These are phyloP conservation scores for Bombus soroeensis DNA, from an alignment of 1,140 invertebrate species.

Conservation along the genomic window DNA sequence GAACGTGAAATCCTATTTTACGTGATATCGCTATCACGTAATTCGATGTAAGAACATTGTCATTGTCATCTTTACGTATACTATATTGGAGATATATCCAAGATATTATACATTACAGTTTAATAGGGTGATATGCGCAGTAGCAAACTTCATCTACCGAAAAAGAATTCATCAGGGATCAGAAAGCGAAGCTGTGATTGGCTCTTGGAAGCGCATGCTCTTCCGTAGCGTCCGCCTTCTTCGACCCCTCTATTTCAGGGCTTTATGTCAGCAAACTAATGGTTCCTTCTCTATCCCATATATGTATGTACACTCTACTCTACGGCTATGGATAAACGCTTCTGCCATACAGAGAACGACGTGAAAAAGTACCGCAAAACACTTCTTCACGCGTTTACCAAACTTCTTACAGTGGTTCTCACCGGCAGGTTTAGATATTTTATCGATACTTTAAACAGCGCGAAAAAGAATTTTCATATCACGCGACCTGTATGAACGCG, in stretches of 20 bases:
- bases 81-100: neutral
- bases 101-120: neutral
- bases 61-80: neutral
- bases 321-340: conserved; percentile 68
- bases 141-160: conserved; percentile 43
- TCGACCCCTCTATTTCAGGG: conserved; percentile 64
- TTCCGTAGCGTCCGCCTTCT: conserved; percentile 62
- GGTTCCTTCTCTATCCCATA: conserved; percentile 63
- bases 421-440: neutral
- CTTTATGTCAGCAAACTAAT: conserved; percentile 71
- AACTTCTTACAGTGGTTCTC: conserved; percentile 63
- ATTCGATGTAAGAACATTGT: conserved; percentile 38
- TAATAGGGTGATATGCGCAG: conserved; percentile 56
- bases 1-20: neutral
- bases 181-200: conserved; percentile 57
- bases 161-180: conserved; percentile 58
- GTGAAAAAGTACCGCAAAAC: conserved; percentile 72
- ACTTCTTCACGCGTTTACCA: conserved; percentile 69
- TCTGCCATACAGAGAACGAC: conserved; percentile 61
- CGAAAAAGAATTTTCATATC: too few species aligned
- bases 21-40: neutral
- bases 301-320: conserved; percentile 15
- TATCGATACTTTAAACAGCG: neutral
- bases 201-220: conserved; percentile 63
- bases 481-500: too few species aligned